Evolutionary conservation across 2,797 vertebrate genomes (phyloP).

Genomic region (Poecilia wingei): DNA sequence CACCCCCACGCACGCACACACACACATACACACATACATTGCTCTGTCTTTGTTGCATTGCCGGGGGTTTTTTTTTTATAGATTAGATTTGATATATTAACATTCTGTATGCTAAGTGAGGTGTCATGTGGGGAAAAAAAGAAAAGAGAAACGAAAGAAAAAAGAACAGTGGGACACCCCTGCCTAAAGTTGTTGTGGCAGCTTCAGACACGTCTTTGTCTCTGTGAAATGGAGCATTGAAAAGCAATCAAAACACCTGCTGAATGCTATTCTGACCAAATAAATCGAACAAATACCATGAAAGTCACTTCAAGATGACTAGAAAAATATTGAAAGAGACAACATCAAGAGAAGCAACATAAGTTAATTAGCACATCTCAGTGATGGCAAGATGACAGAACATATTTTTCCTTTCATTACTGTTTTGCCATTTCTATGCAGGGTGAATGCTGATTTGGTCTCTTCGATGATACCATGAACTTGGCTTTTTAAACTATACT

Average conservation of each 20-base stretch:
- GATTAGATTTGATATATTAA: conserved; percentile 51
- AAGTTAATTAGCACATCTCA: conserved; percentile 64
- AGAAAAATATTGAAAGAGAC: conserved; percentile 46
- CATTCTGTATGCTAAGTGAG: conserved; percentile 41
- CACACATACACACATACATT: too few relatives aligned
- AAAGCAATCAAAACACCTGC: conserved; percentile 63
- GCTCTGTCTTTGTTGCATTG: neutral
- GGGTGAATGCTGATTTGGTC: conserved; percentile 45
- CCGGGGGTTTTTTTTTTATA: neutral
- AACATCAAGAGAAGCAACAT: conserved; percentile 38
- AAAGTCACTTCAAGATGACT: conserved; percentile 51
- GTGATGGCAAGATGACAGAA: conserved; percentile 47
- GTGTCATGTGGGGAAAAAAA: conserved; percentile 20
- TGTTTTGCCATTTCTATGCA: conserved; percentile 15
- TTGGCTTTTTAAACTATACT: conserved; percentile 31
- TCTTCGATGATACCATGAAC: conserved; percentile 31
- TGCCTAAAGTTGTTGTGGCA: conserved; percentile 63
- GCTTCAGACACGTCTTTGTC: conserved; percentile 60
- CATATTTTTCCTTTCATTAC: conserved; percentile 6
- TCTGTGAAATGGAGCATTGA: conserved; percentile 67
- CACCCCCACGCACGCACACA: too few relatives aligned
- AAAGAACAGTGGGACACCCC: conserved; percentile 36
- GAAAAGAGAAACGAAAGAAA: neutral
- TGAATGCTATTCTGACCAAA: conserved; percentile 58
- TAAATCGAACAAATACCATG: conserved; percentile 62